Evolutionary conservation across 2,797 vertebrate species (phyloP).

Genomic region (Acanthurus lineatus): DNA sequence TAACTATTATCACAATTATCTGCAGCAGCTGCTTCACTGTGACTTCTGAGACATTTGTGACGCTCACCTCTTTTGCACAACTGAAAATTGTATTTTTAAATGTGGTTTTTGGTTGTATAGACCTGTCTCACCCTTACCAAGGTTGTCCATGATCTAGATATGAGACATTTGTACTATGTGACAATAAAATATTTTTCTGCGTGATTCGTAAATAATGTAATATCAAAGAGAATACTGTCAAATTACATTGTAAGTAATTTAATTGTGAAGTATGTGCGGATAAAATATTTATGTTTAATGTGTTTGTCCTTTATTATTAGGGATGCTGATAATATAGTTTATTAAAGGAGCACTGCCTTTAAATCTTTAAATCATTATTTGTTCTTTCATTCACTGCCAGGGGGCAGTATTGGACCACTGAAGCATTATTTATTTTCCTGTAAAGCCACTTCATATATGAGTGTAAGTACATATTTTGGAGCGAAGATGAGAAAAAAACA

Average conservation of each 20-base stretch:
- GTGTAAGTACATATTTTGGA: background rate
- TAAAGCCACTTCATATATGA: background rate
- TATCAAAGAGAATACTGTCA: background rate
- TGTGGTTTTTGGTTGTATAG: slow-evolving; percentile 37
- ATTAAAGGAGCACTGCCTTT: slow-evolving; percentile 7
- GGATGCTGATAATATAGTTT: background rate
- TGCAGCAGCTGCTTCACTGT: slow-evolving; percentile 38
- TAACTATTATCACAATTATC: background rate
- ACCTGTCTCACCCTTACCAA: slow-evolving; percentile 6
- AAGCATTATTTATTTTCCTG: slow-evolving; percentile 39
- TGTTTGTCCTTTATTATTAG: slow-evolving; percentile 30
- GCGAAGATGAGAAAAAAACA: slow-evolving; percentile 6
- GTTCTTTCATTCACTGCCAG: slow-evolving; percentile 47
- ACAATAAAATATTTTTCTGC: slow-evolving; percentile 19
- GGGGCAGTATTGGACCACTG: slow-evolving; percentile 70
- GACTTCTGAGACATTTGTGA: slow-evolving; percentile 16
- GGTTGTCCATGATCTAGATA: background rate
- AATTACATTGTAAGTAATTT: background rate
- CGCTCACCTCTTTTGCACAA: slow-evolving; percentile 36
- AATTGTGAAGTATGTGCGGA: slow-evolving; percentile 2
- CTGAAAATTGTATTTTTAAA: slow-evolving; percentile 30
- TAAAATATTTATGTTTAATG: slow-evolving; percentile 28
- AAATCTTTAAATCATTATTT: background rate
- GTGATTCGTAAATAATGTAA: slow-evolving; percentile 12
- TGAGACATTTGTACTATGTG: slow-evolving; percentile 21